phyloP scores from a whole-genome alignment of 2,113 vertebrate genomes.

The Piaya cayana region DNA sequence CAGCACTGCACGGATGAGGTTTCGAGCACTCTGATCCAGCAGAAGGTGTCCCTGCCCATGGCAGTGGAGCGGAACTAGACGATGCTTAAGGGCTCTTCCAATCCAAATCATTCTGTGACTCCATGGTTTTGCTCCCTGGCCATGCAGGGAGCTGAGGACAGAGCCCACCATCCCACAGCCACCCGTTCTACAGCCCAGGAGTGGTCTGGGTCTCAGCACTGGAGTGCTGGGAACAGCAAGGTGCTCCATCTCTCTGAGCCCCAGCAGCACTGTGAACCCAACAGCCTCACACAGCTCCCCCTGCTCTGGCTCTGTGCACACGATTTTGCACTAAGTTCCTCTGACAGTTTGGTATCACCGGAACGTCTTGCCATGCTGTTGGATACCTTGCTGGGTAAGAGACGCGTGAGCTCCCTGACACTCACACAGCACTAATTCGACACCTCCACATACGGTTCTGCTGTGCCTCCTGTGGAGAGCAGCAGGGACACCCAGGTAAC shows the following conservation, averaged over 20 bases:
- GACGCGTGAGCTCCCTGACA: not conserved
- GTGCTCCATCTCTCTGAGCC: not conserved
- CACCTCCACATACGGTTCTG: not conserved
- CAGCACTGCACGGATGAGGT: not conserved
- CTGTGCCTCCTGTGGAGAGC: not conserved
- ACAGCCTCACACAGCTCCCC: fast-evolving
- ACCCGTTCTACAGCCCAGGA: too few relatives aligned
- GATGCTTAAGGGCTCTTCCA: too few relatives aligned
- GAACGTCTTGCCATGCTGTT: not conserved
- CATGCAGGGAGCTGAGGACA: fast-evolving
- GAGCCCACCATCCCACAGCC: not conserved
- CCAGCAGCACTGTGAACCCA: not conserved
- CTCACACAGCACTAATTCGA: not conserved
- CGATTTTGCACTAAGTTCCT: not conserved
- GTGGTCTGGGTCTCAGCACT: not conserved
- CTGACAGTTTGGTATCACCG: not conserved
- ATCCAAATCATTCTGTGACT: too few relatives aligned
- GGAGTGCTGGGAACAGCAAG: not conserved
- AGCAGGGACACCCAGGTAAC: not conserved
- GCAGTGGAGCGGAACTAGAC: too few relatives aligned
- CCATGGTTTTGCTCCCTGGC: too few relatives aligned
- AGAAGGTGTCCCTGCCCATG: too few relatives aligned
- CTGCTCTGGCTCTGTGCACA: fast-evolving
- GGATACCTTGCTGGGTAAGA: not conserved
- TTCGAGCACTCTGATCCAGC: too few relatives aligned